These are phyloP conservation scores for Pogonus chalceus DNA, from an alignment of 1,140 invertebrate species.

Conservation along the genomic window DNA sequence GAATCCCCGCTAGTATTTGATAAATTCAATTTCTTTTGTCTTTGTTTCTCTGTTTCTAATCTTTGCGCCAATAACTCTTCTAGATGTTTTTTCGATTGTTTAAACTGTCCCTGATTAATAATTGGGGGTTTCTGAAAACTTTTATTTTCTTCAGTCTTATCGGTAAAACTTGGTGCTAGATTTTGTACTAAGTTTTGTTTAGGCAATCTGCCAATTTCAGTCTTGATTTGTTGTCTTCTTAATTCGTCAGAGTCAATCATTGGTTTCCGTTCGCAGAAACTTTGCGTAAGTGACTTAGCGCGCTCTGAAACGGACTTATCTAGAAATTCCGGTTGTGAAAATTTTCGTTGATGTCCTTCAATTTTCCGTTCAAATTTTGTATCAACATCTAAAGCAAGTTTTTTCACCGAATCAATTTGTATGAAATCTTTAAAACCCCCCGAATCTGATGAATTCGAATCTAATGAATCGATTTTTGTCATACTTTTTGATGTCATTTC, in stretches of 20 bases:
- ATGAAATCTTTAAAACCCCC: slow-evolving; percentile 35
- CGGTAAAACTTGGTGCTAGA: slow-evolving; percentile 12
- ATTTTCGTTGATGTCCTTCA: slow-evolving; percentile 24
- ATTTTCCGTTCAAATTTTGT: background rate
- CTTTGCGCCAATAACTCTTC: slow-evolving; percentile 33
- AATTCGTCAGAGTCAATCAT: background rate
- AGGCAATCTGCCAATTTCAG: slow-evolving; percentile 13
- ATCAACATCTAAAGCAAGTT: slow-evolving; percentile 7
- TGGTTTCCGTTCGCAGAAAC: slow-evolving; percentile 5
- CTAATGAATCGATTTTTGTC: slow-evolving; percentile 31
- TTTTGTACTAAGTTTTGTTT: slow-evolving; percentile 19
- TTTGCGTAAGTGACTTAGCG: slow-evolving; percentile 8
- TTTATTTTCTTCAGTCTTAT: slow-evolving; percentile 21
- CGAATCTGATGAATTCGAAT: slow-evolving; percentile 34
- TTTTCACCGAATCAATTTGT: slow-evolving; percentile 23
- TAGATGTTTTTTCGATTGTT: slow-evolving; percentile 33
- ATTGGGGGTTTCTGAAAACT: slow-evolving; percentile 21
- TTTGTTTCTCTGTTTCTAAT: slow-evolving; percentile 26
- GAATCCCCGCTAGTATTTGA: slow-evolving; percentile 19
- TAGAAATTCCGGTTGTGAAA: slow-evolving; percentile 29
- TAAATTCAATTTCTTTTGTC: slow-evolving; percentile 19
- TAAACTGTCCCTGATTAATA: slow-evolving; percentile 28
- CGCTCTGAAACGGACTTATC: slow-evolving; percentile 20
- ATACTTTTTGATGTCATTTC: slow-evolving; percentile 27
- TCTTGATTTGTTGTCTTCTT: slow-evolving; percentile 11